Conservation (phyloP, 2,797 vertebrate species). For the Scolopax rusticola region DNA sequence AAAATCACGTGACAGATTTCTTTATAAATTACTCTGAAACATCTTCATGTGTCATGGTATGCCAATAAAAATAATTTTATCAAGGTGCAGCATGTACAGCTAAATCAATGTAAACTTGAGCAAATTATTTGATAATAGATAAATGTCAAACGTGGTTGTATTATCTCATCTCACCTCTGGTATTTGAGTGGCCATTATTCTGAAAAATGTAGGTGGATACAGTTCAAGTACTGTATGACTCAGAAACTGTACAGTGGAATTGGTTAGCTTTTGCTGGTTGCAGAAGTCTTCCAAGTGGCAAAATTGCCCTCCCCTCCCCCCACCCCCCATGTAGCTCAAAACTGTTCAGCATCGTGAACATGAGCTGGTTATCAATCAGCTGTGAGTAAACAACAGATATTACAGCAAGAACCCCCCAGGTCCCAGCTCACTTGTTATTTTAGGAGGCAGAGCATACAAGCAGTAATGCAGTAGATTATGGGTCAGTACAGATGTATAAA, state of each 20-base stretch:
- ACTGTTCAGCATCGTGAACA: background rate
- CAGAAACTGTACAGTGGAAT: background rate
- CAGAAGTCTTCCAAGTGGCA: background rate
- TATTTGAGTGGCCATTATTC: constrained; percentile 13
- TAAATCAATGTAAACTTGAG: constrained; percentile 31
- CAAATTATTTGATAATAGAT: background rate
- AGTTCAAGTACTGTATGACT: background rate
- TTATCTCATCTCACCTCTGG: constrained; percentile 26
- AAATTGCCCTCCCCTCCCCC: background rate
- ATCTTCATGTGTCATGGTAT: background rate
- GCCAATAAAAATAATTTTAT: constrained; percentile 30
- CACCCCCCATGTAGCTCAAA: background rate
- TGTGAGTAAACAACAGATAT: background rate
- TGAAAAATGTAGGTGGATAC: background rate
- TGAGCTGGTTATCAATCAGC: background rate
- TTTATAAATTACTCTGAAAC: background rate
- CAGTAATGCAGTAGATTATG: background rate
- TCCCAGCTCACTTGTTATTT: background rate
- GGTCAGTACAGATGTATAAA: background rate
- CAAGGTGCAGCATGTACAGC: background rate
- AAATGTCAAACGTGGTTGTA: background rate
- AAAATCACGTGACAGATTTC: background rate
- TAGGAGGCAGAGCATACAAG: background rate
- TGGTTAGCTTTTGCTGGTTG: background rate
- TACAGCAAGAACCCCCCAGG: background rate